phyloP scores from a whole-genome alignment of 2,113 vertebrate species.

The Periophthalmus modestus region DNA sequence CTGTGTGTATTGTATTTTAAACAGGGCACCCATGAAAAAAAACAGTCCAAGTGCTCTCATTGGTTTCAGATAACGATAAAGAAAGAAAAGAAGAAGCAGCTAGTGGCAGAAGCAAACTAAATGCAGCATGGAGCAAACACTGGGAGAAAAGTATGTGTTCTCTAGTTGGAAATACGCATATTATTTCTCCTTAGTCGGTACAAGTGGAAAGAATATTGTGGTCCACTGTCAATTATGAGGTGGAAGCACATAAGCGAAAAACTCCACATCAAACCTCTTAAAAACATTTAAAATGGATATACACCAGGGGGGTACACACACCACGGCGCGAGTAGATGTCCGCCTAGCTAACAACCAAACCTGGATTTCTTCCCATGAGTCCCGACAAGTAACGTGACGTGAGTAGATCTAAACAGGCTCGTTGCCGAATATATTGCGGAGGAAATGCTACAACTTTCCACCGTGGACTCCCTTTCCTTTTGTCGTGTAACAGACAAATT shows the following conservation, averaged over 20 bases:
- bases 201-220: neutral
- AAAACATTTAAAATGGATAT: neutral
- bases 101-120: neutral
- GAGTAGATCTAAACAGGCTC: neutral
- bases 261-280: neutral
- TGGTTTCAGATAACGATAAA: no score
- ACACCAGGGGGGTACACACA: no score
- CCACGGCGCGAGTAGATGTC: neutral
- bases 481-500: neutral
- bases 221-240: neutral
- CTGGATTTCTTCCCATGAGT: neutral
- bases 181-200: neutral
- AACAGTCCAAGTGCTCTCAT: no score
- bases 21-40: no score
- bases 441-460: slow-evolving; percentile 13
- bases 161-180: neutral
- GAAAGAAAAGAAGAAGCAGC: no score
- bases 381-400: no score
- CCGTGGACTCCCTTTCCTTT: slow-evolving; percentile 14
- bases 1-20: no score
- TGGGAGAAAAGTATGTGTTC: neutral
- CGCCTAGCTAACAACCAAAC: neutral
- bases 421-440: neutral
- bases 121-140: neutral
- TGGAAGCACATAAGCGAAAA: neutral